Conservation (phyloP, 2,888 invertebrate species). For the Lydus trimaculatus region DNA sequence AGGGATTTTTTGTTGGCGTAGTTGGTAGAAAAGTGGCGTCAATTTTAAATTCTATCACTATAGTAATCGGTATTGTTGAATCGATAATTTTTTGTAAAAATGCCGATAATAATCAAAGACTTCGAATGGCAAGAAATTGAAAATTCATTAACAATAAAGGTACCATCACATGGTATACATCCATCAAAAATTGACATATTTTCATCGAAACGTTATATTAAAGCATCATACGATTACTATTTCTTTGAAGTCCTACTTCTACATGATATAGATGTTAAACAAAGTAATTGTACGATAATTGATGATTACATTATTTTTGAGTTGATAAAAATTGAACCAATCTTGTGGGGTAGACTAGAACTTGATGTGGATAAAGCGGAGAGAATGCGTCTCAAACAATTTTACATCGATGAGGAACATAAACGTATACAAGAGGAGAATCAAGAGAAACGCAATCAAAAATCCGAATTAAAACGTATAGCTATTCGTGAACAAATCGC, state of each 20-base stretch:
- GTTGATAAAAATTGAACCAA: conserved; percentile 67
- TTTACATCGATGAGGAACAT: conserved; percentile 66
- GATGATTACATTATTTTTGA: conserved; percentile 71
- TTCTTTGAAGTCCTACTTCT: conserved; percentile 78
- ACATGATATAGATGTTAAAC: conserved; percentile 66
- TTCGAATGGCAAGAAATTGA: conserved; percentile 78
- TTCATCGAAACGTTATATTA: conserved; percentile 73
- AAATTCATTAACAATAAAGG: conserved; percentile 67
- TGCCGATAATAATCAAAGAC: conserved; percentile 80
- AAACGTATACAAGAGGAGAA: conserved; percentile 64
- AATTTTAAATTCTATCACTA: background rate
- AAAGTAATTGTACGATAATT: conserved; percentile 69
- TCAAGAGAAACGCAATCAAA: conserved; percentile 64
- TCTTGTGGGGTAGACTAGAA: conserved; percentile 67
- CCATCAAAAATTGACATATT: conserved; percentile 74
- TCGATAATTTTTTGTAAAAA: conserved; percentile 45
- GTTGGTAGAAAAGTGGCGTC: background rate
- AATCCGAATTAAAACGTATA: conserved; percentile 66
- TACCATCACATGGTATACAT: conserved; percentile 70
- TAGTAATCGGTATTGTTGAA: background rate
- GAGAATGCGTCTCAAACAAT: conserved; percentile 65
- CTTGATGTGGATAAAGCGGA: conserved; percentile 66
- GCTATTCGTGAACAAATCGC: conserved; percentile 68
- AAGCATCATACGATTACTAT: conserved; percentile 76
- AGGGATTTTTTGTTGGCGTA: background rate